Conservation (phyloP, 2,113 vertebrate genomes). For the Probosciger aterrimus region DNA sequence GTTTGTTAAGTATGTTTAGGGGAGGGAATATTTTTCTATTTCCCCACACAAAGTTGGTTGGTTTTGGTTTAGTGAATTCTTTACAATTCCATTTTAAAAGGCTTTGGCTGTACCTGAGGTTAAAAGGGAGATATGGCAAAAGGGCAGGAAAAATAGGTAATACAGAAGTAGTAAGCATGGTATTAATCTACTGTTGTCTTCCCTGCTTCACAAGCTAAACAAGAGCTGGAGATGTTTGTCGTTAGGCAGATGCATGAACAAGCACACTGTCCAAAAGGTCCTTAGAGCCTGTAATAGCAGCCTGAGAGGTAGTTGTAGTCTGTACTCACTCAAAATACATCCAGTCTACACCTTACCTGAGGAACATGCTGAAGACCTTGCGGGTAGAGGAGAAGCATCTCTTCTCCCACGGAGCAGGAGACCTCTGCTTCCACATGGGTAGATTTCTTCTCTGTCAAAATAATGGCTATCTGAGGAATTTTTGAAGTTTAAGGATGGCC, state of each 20-base stretch:
- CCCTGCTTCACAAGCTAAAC: neutral
- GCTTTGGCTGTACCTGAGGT: neutral
- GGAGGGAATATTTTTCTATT: accelerated
- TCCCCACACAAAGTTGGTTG: neutral
- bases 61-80: neutral
- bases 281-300: neutral
- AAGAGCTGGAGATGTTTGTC: neutral
- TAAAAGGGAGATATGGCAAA: neutral
- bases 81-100: neutral
- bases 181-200: neutral
- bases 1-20: too few species aligned
- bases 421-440: neutral
- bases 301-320: neutral
- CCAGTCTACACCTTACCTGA: neutral
- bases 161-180: accelerated
- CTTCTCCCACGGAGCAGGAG: neutral
- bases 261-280: neutral
- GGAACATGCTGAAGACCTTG: accelerated
- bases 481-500: neutral
- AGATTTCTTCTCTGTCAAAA: neutral
- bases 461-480: neutral
- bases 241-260: neutral
- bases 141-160: neutral
- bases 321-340: too few species aligned
- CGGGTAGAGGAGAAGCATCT: neutral